Evolutionary conservation across 2,888 invertebrate species (phyloP).

Genomic region (Phanerotoma sp.): DNA sequence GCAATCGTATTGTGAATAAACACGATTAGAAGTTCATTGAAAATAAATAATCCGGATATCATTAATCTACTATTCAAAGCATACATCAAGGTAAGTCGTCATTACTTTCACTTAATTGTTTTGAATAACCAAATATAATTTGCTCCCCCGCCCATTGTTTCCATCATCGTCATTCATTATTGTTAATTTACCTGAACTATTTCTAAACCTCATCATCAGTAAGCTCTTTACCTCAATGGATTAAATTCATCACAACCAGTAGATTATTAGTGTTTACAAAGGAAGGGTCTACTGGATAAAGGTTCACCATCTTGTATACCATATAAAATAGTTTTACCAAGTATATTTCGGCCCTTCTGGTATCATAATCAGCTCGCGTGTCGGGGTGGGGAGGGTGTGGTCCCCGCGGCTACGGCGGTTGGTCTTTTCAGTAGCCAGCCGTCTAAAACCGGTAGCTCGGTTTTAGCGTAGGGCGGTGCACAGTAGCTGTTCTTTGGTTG

Average conservation of each 20-base stretch:
- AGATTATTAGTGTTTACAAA: no score
- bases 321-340: slow-evolving; percentile 11
- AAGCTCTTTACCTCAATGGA: no score
- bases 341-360: slow-evolving; percentile 29
- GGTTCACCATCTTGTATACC: slow-evolving; percentile 19
- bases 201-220: no score
- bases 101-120: no score
- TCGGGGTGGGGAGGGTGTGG: slow-evolving; percentile 26
- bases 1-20: not conserved
- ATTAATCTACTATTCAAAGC: not conserved
- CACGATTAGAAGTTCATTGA: not conserved
- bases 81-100: no score
- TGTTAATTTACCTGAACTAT: no score
- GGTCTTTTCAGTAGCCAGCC: slow-evolving; percentile 30
- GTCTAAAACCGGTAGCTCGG: slow-evolving; percentile 50
- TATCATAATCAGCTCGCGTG: slow-evolving; percentile 33
- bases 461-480: slow-evolving; percentile 56
- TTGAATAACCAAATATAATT: no score
- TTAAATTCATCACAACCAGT: no score
- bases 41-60: not conserved
- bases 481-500: slow-evolving; percentile 55
- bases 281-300: no score
- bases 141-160: no score
- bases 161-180: no score
- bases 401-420: slow-evolving; percentile 28